Percentiles rank a stretch among this genome's conserved stretches.
Evolutionary conservation across 2,113 vertebrate genomes (phyloP).

Genomic region (Emydura subglobosa): DNA sequence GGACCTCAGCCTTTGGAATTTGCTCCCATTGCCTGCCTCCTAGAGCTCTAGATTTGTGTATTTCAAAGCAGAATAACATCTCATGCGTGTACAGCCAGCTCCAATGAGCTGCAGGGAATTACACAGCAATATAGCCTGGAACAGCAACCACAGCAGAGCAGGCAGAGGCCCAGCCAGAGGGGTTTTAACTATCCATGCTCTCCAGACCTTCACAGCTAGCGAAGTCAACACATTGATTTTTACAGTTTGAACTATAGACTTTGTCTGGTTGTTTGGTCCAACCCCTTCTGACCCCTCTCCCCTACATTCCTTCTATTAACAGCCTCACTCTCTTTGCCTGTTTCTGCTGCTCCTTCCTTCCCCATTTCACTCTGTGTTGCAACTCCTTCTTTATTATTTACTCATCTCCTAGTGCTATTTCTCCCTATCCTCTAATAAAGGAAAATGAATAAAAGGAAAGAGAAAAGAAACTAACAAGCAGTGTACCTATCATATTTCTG

Average conservation of each 20-base stretch:
- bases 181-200: background rate
- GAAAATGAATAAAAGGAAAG: background rate
- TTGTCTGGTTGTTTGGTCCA: background rate
- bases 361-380: background rate
- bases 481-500: background rate
- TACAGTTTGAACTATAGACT: background rate
- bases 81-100: background rate
- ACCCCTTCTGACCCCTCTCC: background rate
- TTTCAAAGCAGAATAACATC: background rate
- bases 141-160: background rate
- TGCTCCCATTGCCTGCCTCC: background rate
- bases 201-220: background rate
- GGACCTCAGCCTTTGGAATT: background rate
- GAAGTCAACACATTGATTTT: background rate
- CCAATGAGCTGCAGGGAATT: background rate
- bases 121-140: background rate
- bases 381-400: background rate
- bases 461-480: background rate
- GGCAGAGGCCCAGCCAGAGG: background rate
- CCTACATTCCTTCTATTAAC: background rate
- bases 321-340: background rate
- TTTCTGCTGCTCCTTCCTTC: background rate
- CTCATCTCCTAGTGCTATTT: background rate
- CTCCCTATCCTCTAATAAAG: background rate
- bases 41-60: background rate